Evolutionary conservation across 2,113 vertebrate genomes (phyloP).

Genomic region (Barnardius zonarius): DNA sequence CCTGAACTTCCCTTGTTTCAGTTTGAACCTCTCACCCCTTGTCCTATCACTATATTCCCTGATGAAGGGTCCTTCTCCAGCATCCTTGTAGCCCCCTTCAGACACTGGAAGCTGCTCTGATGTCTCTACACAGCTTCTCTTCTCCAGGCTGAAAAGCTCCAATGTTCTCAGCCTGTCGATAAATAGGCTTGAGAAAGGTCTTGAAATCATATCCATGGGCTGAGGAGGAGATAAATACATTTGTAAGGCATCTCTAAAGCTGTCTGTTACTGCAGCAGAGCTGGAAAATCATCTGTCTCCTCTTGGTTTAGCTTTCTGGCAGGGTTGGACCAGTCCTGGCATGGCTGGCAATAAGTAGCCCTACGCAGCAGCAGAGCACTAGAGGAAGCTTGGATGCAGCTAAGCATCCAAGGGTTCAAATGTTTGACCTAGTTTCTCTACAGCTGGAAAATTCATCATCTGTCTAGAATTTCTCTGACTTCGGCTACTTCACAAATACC

Average conservation of each 20-base stretch:
- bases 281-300: background rate
- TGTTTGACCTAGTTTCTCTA: constrained; percentile 42
- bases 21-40: too few relatives aligned
- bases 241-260: background rate
- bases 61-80: background rate
- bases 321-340: background rate
- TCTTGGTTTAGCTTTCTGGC: background rate
- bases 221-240: background rate
- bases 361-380: background rate
- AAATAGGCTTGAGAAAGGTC: background rate
- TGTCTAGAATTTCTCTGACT: constrained; percentile 50
- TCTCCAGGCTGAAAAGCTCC: background rate
- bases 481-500: constrained; percentile 10
- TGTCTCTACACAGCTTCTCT: background rate
- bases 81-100: background rate
- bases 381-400: background rate
- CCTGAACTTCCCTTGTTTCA: too few relatives aligned
- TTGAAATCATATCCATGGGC: background rate
- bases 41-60: too few relatives aligned
- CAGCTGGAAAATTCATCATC: constrained; percentile 44
- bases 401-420: background rate
- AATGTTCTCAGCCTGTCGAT: background rate
- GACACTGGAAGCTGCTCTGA: background rate
- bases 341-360: background rate
- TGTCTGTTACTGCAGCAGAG: background rate